Conservation (phyloP, 2,113 vertebrate genomes). For the Chaetodon auriga region DNA sequence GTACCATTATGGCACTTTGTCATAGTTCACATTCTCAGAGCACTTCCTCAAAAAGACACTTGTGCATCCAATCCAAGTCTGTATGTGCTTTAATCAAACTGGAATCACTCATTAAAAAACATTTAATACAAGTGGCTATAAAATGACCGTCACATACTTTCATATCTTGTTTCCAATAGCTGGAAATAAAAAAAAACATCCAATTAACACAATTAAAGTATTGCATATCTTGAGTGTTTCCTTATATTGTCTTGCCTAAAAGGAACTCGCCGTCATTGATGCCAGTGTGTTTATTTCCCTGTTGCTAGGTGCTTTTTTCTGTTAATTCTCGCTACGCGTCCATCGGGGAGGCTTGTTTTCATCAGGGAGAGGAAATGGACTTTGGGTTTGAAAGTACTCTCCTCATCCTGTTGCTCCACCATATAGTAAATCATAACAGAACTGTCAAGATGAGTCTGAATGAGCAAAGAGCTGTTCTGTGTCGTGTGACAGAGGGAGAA, state of each 20-base stretch:
- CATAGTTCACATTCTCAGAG: conserved; percentile 43
- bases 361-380: conserved; percentile 46
- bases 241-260: not conserved
- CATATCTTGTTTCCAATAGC: not conserved
- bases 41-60: conserved; percentile 1
- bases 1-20: conserved; percentile 44
- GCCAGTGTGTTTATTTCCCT: conserved; percentile 29
- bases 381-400: conserved; percentile 29
- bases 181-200: not conserved
- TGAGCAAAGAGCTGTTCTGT: conserved; percentile 6
- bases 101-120: not conserved
- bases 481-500: conserved; percentile 10
- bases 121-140: not conserved
- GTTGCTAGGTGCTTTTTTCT: conserved; percentile 31
- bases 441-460: conserved; percentile 26
- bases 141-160: not conserved
- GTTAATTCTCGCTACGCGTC: too few relatives aligned
- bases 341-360: conserved; percentile 50
- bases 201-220: not conserved
- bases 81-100: not conserved
- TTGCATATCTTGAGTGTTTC: not conserved
- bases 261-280: not conserved
- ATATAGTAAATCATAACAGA: conserved; percentile 27
- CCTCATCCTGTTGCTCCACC: conserved; percentile 42
- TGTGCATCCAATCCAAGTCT: not conserved